Conservation (phyloP, 2,113 vertebrate species). For the Raphicerus campestris region DNA sequence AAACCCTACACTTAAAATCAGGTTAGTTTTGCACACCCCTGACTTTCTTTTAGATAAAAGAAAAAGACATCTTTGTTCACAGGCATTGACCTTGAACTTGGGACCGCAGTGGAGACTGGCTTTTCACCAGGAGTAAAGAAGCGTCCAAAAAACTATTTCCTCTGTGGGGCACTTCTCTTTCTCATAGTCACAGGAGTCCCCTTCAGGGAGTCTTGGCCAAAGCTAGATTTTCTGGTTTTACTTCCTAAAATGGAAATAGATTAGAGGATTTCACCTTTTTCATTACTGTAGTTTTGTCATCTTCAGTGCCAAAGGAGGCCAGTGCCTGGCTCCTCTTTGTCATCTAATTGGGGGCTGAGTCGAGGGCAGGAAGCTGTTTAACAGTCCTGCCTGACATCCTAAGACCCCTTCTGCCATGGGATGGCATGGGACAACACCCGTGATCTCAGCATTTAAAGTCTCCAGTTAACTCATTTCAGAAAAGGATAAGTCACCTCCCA, state of each 20-base stretch:
- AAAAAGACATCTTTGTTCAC: slow-evolving; percentile 24
- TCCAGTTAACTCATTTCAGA: background rate
- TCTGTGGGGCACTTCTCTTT: background rate
- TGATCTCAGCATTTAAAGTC: background rate
- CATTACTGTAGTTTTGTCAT: background rate
- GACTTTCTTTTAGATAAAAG: background rate
- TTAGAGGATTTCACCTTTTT: background rate
- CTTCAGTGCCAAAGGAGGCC: background rate
- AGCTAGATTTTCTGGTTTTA: slow-evolving; percentile 29
- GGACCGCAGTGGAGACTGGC: background rate
- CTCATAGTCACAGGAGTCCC: background rate
- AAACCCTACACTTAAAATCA: background rate
- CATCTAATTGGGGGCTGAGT: background rate
- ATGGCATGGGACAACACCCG: background rate
- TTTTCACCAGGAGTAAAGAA: background rate
- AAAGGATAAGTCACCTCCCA: background rate
- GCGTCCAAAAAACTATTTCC: background rate
- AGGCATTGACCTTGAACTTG: slow-evolving; percentile 27
- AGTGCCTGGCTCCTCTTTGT: background rate
- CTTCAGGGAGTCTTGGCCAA: background rate
- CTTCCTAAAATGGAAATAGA: slow-evolving; percentile 17
- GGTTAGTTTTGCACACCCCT: background rate
- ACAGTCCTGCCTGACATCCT: background rate
- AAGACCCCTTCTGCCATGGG: background rate
- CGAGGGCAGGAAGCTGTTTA: background rate